Evolutionary conservation across 2,888 invertebrate species (phyloP).

Genomic region (Campaea margaritaria): DNA sequence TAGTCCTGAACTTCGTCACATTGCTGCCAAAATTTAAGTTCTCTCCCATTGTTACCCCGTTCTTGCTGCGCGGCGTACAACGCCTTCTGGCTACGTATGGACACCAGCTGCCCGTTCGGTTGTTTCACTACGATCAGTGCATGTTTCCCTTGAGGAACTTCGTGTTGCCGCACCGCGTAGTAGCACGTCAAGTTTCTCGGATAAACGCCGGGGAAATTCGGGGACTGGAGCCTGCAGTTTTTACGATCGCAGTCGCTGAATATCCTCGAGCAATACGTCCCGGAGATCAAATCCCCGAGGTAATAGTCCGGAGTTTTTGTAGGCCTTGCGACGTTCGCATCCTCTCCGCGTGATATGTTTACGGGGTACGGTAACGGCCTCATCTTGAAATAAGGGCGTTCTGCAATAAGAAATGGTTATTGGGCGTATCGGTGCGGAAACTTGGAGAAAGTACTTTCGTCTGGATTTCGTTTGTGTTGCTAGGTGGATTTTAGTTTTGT

Average conservation of each 20-base stretch:
- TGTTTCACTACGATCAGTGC: conserved; percentile 94
- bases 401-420: conserved; percentile 70
- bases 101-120: conserved; percentile 93
- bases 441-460: conserved; percentile 34
- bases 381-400: conserved; percentile 81
- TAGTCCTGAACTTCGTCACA: conserved; percentile 95
- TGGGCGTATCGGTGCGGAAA: conserved; percentile 42
- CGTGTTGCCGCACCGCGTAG: conserved; percentile 94
- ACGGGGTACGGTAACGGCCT: conserved; percentile 77
- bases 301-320: conserved; percentile 87
- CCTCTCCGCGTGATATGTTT: conserved; percentile 80
- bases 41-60: conserved; percentile 84
- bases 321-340: conserved; percentile 71
- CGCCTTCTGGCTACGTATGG: conserved; percentile 91
- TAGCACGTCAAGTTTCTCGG: conserved; percentile 97
- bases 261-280: conserved; percentile 96
- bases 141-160: conserved; percentile 94
- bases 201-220: conserved; percentile 97
- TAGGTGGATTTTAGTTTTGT: conserved; percentile 22
- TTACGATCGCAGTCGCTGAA: conserved; percentile 97
- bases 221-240: conserved; percentile 95
- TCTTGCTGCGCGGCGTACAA: conserved; percentile 86
- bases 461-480: conserved; percentile 25
- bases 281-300: conserved; percentile 94
- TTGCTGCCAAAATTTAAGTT: conserved; percentile 91